A percentile compares a stretch with the other conserved stretches of the same genome.
phyloP scores from a whole-genome alignment of 2,888 invertebrate species.

The Anarsia innoxiella region DNA sequence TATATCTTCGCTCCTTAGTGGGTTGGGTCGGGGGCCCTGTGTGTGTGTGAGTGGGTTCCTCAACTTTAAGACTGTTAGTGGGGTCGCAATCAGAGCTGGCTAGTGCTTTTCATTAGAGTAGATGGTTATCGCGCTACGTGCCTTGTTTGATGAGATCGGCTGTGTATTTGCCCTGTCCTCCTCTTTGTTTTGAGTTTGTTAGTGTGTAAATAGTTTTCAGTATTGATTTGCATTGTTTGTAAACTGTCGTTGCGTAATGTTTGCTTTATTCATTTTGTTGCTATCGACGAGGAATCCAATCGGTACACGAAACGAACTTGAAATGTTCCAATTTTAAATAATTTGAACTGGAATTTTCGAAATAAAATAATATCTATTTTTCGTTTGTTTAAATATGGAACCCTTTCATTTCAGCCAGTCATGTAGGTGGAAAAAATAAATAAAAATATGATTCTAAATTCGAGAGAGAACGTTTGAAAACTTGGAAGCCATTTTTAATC shows the following conservation, averaged over 20 bases:
- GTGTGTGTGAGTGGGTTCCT: slow-evolving; percentile 49
- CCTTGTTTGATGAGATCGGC: slow-evolving; percentile 51
- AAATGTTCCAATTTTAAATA: no score
- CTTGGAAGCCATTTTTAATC: slow-evolving; percentile 4
- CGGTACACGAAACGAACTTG: no score
- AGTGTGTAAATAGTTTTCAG: slow-evolving; percentile 19
- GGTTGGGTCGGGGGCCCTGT: slow-evolving; percentile 34
- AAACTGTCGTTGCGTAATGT: background rate
- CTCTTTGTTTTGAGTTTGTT: slow-evolving; percentile 26
- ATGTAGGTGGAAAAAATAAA: no score
- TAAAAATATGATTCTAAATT: background rate
- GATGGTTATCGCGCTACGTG: slow-evolving; percentile 62
- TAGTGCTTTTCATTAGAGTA: slow-evolving; percentile 68
- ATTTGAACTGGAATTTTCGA: no score
- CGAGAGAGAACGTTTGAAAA: background rate
- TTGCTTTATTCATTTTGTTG: no score
- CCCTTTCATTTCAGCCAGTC: no score
- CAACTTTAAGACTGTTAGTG: slow-evolving; percentile 70
- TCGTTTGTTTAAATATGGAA: no score
- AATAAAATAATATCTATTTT: no score
- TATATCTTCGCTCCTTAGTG: slow-evolving; percentile 52
- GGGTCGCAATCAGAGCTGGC: slow-evolving; percentile 67
- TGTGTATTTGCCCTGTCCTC: slow-evolving; percentile 36
- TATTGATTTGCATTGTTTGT: slow-evolving; percentile 29
- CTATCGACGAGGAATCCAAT: background rate